A percentile compares a stretch with the other conserved stretches of the same genome.
phyloP scores from a whole-genome alignment of 2,113 vertebrate genomes.

The Dolichallabes microphthalmus region DNA sequence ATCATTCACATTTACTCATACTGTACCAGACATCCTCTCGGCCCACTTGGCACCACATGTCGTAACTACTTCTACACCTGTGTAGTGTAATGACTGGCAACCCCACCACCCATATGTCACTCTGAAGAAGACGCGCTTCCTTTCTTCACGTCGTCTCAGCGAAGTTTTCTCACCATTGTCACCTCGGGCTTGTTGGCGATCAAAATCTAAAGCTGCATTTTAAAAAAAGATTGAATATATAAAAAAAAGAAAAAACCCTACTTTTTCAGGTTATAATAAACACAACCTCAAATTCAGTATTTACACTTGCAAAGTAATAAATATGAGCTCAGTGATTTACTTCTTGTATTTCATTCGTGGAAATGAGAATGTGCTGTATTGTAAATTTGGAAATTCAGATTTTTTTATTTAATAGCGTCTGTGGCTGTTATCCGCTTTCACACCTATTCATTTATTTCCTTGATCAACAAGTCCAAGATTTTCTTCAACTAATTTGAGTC shows the following conservation, averaged over 20 bases:
- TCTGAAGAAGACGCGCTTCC: background rate
- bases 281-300: background rate
- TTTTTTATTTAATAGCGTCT: background rate
- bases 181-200: background rate
- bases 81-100: background rate
- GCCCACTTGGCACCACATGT: background rate
- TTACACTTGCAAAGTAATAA: background rate
- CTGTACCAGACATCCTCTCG: background rate
- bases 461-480: background rate
- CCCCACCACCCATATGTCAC: background rate
- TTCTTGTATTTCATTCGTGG: background rate
- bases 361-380: background rate
- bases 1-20: background rate
- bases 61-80: background rate
- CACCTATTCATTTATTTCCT: slow-evolving; percentile 4
- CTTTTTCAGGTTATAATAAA: background rate
- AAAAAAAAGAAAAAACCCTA: background rate
- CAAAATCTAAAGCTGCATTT: background rate
- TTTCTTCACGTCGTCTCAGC: background rate
- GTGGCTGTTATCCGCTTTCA: background rate
- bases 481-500: background rate
- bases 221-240: background rate
- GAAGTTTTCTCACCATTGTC: background rate
- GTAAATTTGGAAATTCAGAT: background rate
- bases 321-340: background rate